phyloP scores from a whole-genome alignment of 2,888 invertebrate species.

The Tetheella fluctuosa region DNA sequence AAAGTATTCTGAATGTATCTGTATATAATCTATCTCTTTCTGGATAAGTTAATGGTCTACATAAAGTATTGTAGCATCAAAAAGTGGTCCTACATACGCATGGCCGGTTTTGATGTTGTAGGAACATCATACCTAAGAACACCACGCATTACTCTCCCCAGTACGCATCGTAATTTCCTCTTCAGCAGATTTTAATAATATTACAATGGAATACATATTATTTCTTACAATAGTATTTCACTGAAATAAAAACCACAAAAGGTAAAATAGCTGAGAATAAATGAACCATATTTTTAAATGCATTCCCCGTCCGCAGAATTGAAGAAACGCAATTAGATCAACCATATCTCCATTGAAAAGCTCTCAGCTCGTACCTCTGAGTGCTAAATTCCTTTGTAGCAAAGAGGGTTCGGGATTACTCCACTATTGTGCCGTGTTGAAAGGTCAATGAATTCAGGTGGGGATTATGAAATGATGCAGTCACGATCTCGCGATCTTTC shows the following conservation, averaged over 20 bases:
- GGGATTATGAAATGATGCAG: constrained; percentile 26
- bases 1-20: too few species aligned
- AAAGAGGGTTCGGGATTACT: background rate
- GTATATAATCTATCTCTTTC: too few species aligned
- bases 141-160: too few species aligned
- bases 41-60: too few species aligned
- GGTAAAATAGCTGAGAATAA: background rate
- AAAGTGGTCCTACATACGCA: too few species aligned
- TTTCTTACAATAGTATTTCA: too few species aligned
- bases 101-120: too few species aligned
- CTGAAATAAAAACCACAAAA: background rate
- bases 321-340: constrained; percentile 7
- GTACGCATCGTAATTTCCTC: too few species aligned
- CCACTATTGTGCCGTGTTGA: constrained; percentile 17
- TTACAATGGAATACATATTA: too few species aligned
- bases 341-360: background rate
- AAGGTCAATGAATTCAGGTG: constrained; percentile 30
- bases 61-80: too few species aligned
- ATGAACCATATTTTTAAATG: background rate
- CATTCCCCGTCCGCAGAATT: constrained; percentile 6
- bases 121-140: too few species aligned
- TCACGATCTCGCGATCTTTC: constrained; percentile 13
- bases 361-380: constrained; percentile 5
- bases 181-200: too few species aligned
- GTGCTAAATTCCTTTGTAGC: constrained; percentile 7